Percentiles rank a stretch among this genome's conserved stretches.
Conservation (phyloP, 2,797 vertebrate species). For the Huso huso region DNA sequence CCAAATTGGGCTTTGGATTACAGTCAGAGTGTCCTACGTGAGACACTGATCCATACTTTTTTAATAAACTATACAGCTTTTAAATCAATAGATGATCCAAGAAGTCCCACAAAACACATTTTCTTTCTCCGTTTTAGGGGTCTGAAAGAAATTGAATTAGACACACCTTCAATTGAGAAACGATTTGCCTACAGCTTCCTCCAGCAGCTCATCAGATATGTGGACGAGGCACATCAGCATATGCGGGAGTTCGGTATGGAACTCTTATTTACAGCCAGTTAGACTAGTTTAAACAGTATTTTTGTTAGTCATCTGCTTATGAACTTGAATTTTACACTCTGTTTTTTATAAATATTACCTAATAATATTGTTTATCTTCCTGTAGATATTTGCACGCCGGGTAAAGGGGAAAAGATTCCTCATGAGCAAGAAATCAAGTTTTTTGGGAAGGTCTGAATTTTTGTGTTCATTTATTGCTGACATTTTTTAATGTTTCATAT, state of each 20-base stretch:
- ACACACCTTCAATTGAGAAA: constrained; percentile 89
- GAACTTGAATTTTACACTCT: background rate
- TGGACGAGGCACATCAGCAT: constrained; percentile 84
- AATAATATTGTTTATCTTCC: constrained; percentile 15
- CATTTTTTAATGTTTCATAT: background rate
- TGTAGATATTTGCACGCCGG: constrained; percentile 69
- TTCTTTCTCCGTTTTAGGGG: constrained; percentile 52
- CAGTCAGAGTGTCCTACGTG: no score
- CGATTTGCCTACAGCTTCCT: constrained; percentile 91
- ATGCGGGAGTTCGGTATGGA: constrained; percentile 83
- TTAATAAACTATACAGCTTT: background rate
- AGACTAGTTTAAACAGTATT: background rate
- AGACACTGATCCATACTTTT: no score
- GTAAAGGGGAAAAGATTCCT: constrained; percentile 75
- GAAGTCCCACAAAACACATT: no score
- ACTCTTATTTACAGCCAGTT: background rate
- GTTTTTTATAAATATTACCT: background rate
- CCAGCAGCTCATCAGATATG: constrained; percentile 84
- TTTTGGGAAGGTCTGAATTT: constrained; percentile 80
- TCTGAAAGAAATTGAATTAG: constrained; percentile 80
- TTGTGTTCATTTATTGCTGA: background rate
- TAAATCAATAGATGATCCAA: no score
- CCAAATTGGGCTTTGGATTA: no score
- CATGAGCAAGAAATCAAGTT: constrained; percentile 94
- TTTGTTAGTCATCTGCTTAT: background rate